Base-by-base conservation (phyloP, 37 sponge, comb jelly and placozoan species). In the Diacarnus erythraeanus region DNA sequence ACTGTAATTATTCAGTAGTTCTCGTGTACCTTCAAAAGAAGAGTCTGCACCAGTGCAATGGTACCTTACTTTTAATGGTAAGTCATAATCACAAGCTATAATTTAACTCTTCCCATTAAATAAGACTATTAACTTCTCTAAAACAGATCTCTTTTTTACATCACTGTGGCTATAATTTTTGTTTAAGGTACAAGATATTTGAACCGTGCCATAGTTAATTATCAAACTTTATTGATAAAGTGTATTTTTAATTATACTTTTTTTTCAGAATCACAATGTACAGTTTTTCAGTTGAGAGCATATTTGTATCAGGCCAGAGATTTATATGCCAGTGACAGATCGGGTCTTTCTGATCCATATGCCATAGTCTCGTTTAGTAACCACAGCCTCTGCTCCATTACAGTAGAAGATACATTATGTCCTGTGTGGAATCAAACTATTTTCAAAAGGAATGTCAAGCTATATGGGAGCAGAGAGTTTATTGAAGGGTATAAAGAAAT, bases 381-480 rank as follows among this genome's bases (percentile, higher is more conserved):
- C 10, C 88, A 86, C 54, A 89, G 90, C 35, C 74, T 77, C 39
- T 36, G 64, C 23, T 78, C 95, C 17, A 75, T 78, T 31, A 40
- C 80, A 18, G 41, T 97, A 0, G 77, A 87, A 37, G 88, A 94
- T 70, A 92, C 70, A 25, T 47, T 97, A 43, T 94, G 94, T 66
- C 98, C 98, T 56, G 94, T 86, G 0, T 97, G 98, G 98, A 93
- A 97, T 81, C 90, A 97, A 76, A 97, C 98, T 17, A 36, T 94
- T 27, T 42, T 92, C 33, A 86, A 92, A 54, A 92, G 94, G 38
- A 76, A 88, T 61, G 76, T 97, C 57, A 38, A 77, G 38, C 30
- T 94, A 43, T 97, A 85, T 84, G 98, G 94, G 2, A 82, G 87
- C 64, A 80, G 78, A 47, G 12, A 12, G 12, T 47, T 47, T 12